phyloP scores from a whole-genome alignment of 2,113 vertebrate genomes.

The Ivindomyrus marchei region DNA sequence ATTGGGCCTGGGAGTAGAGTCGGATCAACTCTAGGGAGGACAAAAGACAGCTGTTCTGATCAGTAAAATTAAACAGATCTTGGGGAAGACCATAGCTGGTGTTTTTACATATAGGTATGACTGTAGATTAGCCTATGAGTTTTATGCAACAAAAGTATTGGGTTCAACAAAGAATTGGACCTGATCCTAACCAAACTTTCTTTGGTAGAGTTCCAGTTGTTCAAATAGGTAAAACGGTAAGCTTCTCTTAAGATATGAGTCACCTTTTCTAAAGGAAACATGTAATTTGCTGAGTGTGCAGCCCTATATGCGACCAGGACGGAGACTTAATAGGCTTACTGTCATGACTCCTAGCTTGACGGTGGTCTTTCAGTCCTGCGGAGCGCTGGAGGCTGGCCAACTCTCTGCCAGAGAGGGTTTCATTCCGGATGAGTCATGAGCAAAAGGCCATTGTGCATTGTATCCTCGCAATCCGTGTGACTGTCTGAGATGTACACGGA shows the following conservation, averaged over 20 bases:
- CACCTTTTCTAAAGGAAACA: background rate
- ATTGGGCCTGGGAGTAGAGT: background rate
- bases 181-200: background rate
- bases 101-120: background rate
- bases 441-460: slow-evolving; percentile 55
- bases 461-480: slow-evolving; percentile 39
- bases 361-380: slow-evolving; percentile 25
- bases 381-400: slow-evolving; percentile 14
- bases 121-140: background rate
- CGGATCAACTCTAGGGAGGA: background rate
- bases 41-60: background rate
- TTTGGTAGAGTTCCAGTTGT: background rate
- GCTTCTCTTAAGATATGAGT: background rate
- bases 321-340: background rate
- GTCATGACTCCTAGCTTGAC: background rate
- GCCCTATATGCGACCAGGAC: background rate
- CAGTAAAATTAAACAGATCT: background rate
- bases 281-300: background rate
- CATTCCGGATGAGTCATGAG: slow-evolving; percentile 46
- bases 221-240: background rate
- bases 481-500: background rate
- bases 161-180: background rate
- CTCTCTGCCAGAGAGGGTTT: slow-evolving; percentile 43
- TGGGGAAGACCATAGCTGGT: background rate
- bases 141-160: background rate